Evolutionary conservation across 2,113 vertebrate genomes (phyloP).

Genomic region (Castor canadensis): DNA sequence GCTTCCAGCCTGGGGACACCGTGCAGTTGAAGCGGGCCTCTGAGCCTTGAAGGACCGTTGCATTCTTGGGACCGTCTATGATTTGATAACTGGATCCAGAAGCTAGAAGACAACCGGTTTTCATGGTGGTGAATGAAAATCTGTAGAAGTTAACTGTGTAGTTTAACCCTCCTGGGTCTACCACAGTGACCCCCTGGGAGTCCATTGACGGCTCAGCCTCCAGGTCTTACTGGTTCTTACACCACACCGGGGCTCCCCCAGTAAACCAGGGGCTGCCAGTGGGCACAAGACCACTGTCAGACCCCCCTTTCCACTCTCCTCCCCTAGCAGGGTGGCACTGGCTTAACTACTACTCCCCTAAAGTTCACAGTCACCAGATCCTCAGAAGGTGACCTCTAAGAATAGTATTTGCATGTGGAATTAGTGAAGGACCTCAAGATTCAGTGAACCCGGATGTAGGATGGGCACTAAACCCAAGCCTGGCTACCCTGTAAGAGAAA

Average conservation of each 20-base stretch:
- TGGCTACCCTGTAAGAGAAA: background rate
- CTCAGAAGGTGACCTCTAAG: background rate
- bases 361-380: background rate
- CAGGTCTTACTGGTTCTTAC: background rate
- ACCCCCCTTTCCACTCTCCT: background rate
- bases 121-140: background rate
- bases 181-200: fast-evolving
- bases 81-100: conserved; percentile 73
- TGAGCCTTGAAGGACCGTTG: conserved; percentile 83
- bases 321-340: too few relatives aligned
- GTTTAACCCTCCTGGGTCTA: background rate
- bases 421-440: background rate
- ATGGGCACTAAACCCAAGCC: background rate
- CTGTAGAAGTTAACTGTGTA: fast-evolving
- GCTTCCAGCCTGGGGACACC: conserved; percentile 81
- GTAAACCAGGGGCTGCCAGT: background rate
- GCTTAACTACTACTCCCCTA: background rate
- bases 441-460: background rate
- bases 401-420: background rate
- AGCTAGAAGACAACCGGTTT: conserved; percentile 69
- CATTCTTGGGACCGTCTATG: conserved; percentile 80
- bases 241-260: background rate
- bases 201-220: background rate
- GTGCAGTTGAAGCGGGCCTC: conserved; percentile 90
- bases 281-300: background rate